These are phyloP conservation scores for Pollenia amentaria DNA, from an alignment of 2,888 invertebrate species.

Conservation along the genomic window DNA sequence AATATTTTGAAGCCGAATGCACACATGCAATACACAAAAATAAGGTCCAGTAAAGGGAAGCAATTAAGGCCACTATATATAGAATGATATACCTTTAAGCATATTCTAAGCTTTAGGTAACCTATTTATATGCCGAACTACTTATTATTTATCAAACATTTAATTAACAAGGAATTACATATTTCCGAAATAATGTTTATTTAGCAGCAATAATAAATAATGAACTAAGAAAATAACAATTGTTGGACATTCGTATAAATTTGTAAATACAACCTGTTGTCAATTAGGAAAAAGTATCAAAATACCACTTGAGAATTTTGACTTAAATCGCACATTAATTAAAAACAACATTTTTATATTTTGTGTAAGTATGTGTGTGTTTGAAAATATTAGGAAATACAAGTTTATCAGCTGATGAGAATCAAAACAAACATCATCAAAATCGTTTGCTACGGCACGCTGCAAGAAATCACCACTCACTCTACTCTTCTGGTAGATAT, in stretches of 20 bases:
- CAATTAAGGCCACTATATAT: no score
- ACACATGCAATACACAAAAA: no score
- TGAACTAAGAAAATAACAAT: not conserved
- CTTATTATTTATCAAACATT: no score
- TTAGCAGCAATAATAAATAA: no score
- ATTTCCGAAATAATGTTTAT: no score
- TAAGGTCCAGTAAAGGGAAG: no score
- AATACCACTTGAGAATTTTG: not conserved
- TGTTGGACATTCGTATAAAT: not conserved
- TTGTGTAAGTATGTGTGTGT: not conserved
- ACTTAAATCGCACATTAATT: not conserved
- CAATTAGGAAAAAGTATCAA: not conserved
- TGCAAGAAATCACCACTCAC: conserved; percentile 1
- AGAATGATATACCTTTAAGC: no score
- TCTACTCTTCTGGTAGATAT: conserved; percentile 31
- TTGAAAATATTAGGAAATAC: conserved; percentile 63
- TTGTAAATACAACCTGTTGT: not conserved
- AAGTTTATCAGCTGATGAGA: conserved; percentile 57
- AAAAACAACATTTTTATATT: conserved; percentile 21
- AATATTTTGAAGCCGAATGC: no score
- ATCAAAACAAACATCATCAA: conserved; percentile 11
- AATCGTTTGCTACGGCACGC: conserved; percentile 6
- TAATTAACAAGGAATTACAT: no score
- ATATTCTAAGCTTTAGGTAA: no score
- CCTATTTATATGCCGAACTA: no score